These are phyloP conservation scores for Masnerella sp. DNA, from an alignment of 2,888 invertebrate species.

Conservation along the genomic window DNA sequence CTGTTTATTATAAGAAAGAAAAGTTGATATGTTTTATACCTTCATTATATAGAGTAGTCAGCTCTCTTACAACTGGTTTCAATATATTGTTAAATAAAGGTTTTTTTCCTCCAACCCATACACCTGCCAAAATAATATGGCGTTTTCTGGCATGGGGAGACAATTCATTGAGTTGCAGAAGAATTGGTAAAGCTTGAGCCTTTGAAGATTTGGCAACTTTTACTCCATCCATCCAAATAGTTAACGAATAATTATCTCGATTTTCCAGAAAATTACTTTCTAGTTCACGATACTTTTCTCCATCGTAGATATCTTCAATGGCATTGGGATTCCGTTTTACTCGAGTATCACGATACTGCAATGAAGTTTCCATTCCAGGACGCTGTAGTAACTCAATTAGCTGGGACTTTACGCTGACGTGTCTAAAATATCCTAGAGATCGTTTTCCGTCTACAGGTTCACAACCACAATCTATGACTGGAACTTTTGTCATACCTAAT, in stretches of 20 bases:
- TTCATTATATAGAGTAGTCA: neutral
- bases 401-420: conserved; percentile 17
- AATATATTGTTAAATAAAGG: conserved; percentile 10
- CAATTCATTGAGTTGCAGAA: conserved; percentile 13
- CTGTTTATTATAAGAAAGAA: neutral
- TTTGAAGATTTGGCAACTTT: conserved; percentile 16
- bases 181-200: conserved; percentile 3
- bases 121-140: conserved; percentile 19
- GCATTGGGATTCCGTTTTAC: conserved; percentile 2
- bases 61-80: conserved; percentile 14
- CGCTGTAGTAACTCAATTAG: neutral
- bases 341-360: conserved; percentile 12
- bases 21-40: neutral
- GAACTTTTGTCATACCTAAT: conserved; percentile 2
- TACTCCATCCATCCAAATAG: conserved; percentile 40
- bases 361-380: neutral
- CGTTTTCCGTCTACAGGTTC: conserved; percentile 6
- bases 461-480: neutral
- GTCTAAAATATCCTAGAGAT: conserved; percentile 10
- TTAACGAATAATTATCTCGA: conserved; percentile 15
- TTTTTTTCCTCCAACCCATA: conserved; percentile 14
- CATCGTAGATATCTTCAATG: conserved; percentile 21
- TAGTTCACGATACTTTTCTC: conserved; percentile 9
- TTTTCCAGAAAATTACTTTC: conserved; percentile 1
- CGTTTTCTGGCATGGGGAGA: conserved; percentile 15